Evolutionary conservation across 2,113 vertebrate species (phyloP), one percentile per base, ranked within the genome.

Genomic region (Pteropus alecto): DNA sequence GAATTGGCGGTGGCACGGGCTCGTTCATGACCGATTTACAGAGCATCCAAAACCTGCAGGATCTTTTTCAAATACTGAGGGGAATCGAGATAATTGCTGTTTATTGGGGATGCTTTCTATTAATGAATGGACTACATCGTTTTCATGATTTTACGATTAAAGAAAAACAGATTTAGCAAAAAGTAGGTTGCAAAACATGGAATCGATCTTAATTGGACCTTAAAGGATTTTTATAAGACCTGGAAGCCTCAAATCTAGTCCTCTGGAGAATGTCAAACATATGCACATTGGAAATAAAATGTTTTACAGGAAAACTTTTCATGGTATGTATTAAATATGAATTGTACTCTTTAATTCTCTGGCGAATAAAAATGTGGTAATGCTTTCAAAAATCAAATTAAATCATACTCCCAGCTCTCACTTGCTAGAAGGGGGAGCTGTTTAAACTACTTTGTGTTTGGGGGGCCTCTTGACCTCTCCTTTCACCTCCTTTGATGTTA

Each of bases 211-310:
- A 96, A 89, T 94, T 90, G 87, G 14, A 92, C 7, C n/a, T 38
- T 38, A 30, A 93, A 95, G 46, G 7, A 81, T 60, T 95, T 96
- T 96, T 84, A 56, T 15, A 87, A 93, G 41, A 93, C 41, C 41
- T 51, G 7, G 33, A 89, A 5, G 1, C 78, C 74, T 84, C 74
- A 54, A 43, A 22, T 71, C 28, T 33, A 83, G 65, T 56, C 61
- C 54, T 74, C 70, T 84, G 43, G 58, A 96, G 84, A 93, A 48
- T 35, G 56, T 70, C 89, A 93, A 95, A 83, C 79, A 43, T 38
- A 18, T 3, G n/a, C 70, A 77, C 48, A 77, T 2, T 76, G 65
- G 43, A 93, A 95, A 87, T 93, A 95, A 94, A 93, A 60, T 74
- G 67, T 89, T 95, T 93, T 93, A 87, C 51, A 79, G 78, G 51